Evolutionary conservation across 2,888 invertebrate species (phyloP).

Genomic region (Dugesia japonica): DNA sequence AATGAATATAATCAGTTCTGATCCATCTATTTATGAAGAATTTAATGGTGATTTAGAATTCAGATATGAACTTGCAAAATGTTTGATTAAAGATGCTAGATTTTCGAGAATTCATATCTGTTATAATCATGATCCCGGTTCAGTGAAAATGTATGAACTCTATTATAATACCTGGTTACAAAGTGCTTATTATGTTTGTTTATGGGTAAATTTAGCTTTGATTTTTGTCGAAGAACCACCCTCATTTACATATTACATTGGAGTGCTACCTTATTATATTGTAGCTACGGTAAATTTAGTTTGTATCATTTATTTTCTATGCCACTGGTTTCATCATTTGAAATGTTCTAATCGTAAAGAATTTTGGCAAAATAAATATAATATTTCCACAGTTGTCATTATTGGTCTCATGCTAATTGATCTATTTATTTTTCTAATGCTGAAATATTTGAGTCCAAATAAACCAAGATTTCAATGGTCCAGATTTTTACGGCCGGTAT

Average conservation of each 20-base stretch:
- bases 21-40: neutral
- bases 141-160: neutral
- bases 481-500: neutral
- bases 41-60: neutral
- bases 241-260: neutral
- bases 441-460: neutral
- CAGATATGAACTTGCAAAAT: neutral
- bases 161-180: conserved; percentile 6
- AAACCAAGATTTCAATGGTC: neutral
- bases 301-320: neutral
- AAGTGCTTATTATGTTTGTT: neutral
- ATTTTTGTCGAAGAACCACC: neutral
- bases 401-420: neutral
- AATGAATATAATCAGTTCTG: neutral
- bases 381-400: neutral
- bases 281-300: neutral
- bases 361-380: neutral
- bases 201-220: neutral
- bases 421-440: neutral
- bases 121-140: neutral
- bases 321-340: neutral
- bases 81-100: neutral
- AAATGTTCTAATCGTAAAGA: neutral
- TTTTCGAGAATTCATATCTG: neutral
- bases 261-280: neutral